These are phyloP conservation scores for Phenganax stokvisi DNA, from an alignment of 92 coral and sea anemone genomes.

Conservation along the genomic window DNA sequence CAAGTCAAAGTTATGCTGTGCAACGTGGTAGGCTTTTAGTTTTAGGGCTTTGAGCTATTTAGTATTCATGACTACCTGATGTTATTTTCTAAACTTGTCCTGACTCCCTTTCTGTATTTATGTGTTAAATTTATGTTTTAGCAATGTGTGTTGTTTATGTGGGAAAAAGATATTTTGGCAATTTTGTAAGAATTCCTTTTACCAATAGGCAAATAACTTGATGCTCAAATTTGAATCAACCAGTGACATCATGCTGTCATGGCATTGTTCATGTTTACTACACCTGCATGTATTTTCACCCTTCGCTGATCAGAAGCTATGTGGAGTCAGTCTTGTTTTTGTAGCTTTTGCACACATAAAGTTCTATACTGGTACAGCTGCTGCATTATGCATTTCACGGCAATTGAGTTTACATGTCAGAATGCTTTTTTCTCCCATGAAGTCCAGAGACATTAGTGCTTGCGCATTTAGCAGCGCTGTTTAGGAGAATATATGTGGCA, in stretches of 20 bases:
- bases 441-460: too few relatives aligned
- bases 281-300: background rate
- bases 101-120: background rate
- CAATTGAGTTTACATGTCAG: too few relatives aligned
- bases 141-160: background rate
- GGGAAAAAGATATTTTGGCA: background rate
- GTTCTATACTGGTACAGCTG: too few relatives aligned
- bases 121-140: too few relatives aligned
- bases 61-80: background rate
- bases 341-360: too few relatives aligned
- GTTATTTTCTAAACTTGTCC: background rate
- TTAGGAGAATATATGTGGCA: too few relatives aligned
- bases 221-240: background rate
- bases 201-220: background rate
- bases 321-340: too few relatives aligned
- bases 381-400: too few relatives aligned
- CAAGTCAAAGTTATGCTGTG: slow-evolving; percentile 64
- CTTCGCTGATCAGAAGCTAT: background rate
- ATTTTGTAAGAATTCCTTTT: background rate
- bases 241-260: background rate
- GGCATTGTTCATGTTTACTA: too few relatives aligned
- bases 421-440: too few relatives aligned
- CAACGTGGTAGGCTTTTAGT: slow-evolving; percentile 57
- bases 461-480: too few relatives aligned
- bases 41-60: background rate